Evolutionary conservation across 1,140 invertebrate species (phyloP).

Genomic region (Triops longicaudatus): DNA sequence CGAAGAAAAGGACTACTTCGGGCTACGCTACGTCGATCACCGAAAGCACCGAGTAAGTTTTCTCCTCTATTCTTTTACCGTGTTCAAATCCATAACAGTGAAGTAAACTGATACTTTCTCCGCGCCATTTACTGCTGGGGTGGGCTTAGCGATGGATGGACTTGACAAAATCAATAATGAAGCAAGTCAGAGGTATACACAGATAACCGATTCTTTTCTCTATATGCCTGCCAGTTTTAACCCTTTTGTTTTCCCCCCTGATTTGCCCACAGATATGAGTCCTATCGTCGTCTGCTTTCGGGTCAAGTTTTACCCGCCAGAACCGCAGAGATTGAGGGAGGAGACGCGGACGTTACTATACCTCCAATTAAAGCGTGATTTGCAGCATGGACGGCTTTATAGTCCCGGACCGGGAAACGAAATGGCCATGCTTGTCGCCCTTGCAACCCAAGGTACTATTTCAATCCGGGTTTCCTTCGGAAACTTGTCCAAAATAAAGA

Average conservation of each 20-base stretch:
- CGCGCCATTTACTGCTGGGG: constrained; percentile 35
- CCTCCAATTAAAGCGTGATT: constrained; percentile 86
- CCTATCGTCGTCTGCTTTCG: constrained; percentile 84
- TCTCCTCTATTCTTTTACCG: constrained; percentile 23
- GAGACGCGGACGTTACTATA: constrained; percentile 88
- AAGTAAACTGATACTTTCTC: constrained; percentile 12
- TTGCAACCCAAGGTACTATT: constrained; percentile 80
- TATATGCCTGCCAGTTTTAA: background rate
- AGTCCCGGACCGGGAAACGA: constrained; percentile 68
- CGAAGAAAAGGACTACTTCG: constrained; percentile 95
- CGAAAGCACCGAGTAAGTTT: constrained; percentile 77
- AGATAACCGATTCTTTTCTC: background rate
- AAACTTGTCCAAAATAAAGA: too few relatives aligned
- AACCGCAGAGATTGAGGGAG: constrained; percentile 73
- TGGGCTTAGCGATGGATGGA: constrained; percentile 88
- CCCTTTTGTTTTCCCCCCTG: background rate
- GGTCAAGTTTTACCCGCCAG: constrained; percentile 89
- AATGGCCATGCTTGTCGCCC: constrained; percentile 78
- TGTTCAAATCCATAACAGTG: background rate
- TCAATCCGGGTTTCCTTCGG: background rate
- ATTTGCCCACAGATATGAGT: constrained; percentile 56
- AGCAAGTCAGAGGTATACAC: constrained; percentile 84
- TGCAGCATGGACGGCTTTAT: constrained; percentile 86
- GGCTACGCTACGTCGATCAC: constrained; percentile 84
- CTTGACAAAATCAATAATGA: constrained; percentile 81